phyloP scores from a whole-genome alignment of 2,888 invertebrate genomes.

The Sphinx pinastri region DNA sequence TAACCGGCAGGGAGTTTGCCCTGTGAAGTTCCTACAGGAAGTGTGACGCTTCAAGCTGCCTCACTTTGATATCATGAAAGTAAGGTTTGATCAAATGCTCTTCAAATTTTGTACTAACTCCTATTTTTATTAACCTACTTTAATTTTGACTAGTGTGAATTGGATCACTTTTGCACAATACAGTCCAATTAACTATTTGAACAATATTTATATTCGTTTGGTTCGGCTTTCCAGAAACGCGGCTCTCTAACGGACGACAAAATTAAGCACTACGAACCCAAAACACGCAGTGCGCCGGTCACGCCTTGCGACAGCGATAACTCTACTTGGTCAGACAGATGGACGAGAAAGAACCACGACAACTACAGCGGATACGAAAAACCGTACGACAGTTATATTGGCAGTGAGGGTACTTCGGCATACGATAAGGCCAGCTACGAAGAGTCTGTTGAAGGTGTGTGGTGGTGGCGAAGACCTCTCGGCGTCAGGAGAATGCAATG shows the following conservation, averaged over 20 bases:
- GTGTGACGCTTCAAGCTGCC: conserved; percentile 90
- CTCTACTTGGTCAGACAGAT: conserved; percentile 66
- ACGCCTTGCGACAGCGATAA: conserved; percentile 77
- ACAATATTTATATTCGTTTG: too few species aligned
- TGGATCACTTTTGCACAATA: too few species aligned
- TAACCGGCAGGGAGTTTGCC: conserved; percentile 96
- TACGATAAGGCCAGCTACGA: conserved; percentile 59
- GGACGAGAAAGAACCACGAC: conserved; percentile 52
- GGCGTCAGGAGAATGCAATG: conserved; percentile 63
- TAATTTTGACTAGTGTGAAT: too few species aligned
- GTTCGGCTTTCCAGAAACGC: conserved; percentile 64
- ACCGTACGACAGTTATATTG: conserved; percentile 38
- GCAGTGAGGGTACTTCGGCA: conserved; percentile 42
- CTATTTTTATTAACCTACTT: too few species aligned
- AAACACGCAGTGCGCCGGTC: conserved; percentile 73
- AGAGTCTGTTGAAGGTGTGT: conserved; percentile 55
- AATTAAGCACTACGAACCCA: conserved; percentile 60
- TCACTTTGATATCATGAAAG: conserved; percentile 68
- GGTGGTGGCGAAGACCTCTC: conserved; percentile 60
- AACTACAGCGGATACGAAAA: conserved; percentile 35
- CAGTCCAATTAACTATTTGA: too few species aligned
- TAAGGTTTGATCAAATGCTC: conserved; percentile 32
- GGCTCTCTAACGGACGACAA: conserved; percentile 69
- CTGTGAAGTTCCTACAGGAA: conserved; percentile 96
- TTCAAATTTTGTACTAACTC: not conserved